Evolutionary conservation across 2,797 vertebrate genomes (phyloP).

Genomic region (Odontamblyopus rebecca): DNA sequence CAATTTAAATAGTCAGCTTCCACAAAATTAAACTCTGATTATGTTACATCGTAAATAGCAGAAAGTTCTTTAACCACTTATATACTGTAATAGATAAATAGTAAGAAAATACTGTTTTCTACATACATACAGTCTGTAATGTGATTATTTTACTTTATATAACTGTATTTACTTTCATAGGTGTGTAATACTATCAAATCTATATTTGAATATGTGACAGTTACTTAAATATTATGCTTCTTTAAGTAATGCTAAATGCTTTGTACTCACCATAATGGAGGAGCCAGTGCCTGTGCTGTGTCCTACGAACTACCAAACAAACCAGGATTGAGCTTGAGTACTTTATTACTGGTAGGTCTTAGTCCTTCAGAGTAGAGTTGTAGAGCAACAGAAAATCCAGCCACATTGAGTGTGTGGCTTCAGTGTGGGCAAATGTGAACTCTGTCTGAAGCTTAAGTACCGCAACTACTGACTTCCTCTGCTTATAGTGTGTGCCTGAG

Average conservation of each 20-base stretch:
- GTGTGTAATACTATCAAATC: background rate
- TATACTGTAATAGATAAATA: background rate
- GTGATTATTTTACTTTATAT: background rate
- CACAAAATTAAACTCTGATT: slow-evolving; percentile 18
- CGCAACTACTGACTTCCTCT: slow-evolving; percentile 63
- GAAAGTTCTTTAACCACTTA: background rate
- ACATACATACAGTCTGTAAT: background rate
- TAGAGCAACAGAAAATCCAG: slow-evolving; percentile 18
- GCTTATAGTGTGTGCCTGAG: background rate
- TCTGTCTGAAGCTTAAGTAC: slow-evolving; percentile 28
- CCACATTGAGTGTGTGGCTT: slow-evolving; percentile 24
- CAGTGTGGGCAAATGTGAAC: slow-evolving; percentile 25
- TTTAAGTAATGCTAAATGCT: background rate
- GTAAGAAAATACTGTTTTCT: background rate
- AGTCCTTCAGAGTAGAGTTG: slow-evolving; percentile 3
- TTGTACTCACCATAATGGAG: slow-evolving; percentile 61
- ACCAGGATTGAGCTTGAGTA: slow-evolving; percentile 13
- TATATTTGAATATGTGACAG: background rate
- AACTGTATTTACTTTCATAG: background rate
- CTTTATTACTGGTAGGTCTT: slow-evolving; percentile 24
- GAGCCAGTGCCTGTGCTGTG: slow-evolving; percentile 23
- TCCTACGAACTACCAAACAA: background rate
- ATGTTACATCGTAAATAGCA: background rate
- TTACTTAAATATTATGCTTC: background rate
- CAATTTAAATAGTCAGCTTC: slow-evolving; percentile 3